A percentile compares a stretch with the other conserved stretches of the same genome.
phyloP scores from a whole-genome alignment of 2,797 vertebrate species.

The Hipposideros larvatus region DNA sequence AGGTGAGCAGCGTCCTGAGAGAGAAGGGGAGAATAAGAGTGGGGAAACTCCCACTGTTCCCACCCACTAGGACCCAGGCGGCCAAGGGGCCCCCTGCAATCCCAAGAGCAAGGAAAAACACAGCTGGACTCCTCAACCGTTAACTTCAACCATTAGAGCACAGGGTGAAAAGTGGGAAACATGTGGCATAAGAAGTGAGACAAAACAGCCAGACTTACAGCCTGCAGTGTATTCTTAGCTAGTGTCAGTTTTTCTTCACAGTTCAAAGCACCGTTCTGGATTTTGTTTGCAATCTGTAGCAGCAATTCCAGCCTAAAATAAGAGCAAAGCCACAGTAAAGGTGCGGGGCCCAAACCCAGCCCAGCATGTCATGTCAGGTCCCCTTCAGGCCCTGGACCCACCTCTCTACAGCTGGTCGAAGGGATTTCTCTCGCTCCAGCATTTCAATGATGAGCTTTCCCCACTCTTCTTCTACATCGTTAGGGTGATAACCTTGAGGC shows the following conservation, averaged over 20 bases:
- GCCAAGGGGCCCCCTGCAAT: neutral
- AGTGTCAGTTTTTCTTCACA: constrained; percentile 98
- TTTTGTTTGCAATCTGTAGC: constrained; percentile 97
- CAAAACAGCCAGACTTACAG: constrained; percentile 90
- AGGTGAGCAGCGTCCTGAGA: constrained; percentile 94
- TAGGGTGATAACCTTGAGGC: constrained; percentile 96
- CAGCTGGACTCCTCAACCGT: neutral
- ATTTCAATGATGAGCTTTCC: constrained; percentile 99
- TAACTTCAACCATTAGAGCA: neutral
- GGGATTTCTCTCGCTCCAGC: constrained; percentile 97
- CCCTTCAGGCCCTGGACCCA: constrained; percentile 7
- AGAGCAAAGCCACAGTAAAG: constrained; percentile 41
- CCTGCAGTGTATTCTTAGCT: constrained; percentile 97
- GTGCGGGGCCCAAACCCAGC: neutral
- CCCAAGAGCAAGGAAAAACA: neutral
- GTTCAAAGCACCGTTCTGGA: constrained; percentile 97
- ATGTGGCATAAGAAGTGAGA: neutral
- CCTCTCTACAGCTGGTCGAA: constrained; percentile 97
- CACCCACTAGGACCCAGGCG: neutral
- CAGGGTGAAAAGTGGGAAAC: neutral
- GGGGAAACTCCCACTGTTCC: neutral
- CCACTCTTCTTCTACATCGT: constrained; percentile 98
- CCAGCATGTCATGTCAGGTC: neutral
- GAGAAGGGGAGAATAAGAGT: neutral
- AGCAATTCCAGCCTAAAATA: constrained; percentile 93